Base-by-base conservation (phyloP, 2,888 invertebrate genomes). In the Phortica magna region DNA sequence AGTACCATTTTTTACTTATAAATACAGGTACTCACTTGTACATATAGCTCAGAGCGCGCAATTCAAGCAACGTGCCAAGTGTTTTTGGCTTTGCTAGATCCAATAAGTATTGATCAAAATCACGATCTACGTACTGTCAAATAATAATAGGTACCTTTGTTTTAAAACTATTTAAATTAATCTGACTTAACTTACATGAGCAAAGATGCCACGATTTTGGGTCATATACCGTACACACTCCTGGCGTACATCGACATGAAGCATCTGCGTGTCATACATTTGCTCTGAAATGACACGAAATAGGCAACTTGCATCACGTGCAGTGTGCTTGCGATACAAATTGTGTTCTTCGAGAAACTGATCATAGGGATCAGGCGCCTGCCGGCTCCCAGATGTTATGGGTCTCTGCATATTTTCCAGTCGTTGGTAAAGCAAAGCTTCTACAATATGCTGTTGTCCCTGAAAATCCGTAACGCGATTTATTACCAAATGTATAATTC, bases 231-330 rank as follows among this genome's bases (percentile, higher is more conserved):
- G 93, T 17, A 96, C 94, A 84, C 96, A 96, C 82, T 95, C 94
- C 84, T 94, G 93, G 75, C 97, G 94, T 73, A 97, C 95, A 88
- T 94, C 94, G 84, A 95, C 93, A 90, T 97, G 96, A 91, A 95
- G 95, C 81, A 95, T 92, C 92, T 98, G 94, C 39, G 93, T 94
- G 75, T 93, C 94, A 85, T 93, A 94, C 83, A 92, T 94, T 92
- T 97, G 97, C 92, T 98, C 98, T 55, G 98, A 96, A 73, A 97
- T 95, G 12, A 96, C 96, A 84, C 98, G 94, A 92, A 98, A 98
- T 70, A 98, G 93, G 89, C 97, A 97, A 78, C 96, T 96, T 73
- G 96, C 95, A 93, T 98, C 98, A 88, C 95, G 95, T 74, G 98
- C 97, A 19, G 96, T 95, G 88, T 96, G 96, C 93, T 98, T 98